phyloP scores from a whole-genome alignment of 1,140 invertebrate genomes.

The Diachasma alloeum region DNA sequence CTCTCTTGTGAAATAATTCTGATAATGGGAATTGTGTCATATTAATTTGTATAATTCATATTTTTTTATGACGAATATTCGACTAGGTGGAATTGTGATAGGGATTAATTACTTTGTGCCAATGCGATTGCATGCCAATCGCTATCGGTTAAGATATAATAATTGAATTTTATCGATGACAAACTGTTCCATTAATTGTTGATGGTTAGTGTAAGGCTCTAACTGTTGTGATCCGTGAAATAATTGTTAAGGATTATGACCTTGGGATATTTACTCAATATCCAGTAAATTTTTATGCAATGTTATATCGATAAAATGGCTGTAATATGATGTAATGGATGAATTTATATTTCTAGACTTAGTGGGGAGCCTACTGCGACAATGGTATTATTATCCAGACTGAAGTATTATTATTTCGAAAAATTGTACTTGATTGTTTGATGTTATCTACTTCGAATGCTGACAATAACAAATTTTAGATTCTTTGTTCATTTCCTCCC shows the following conservation, averaged over 20 bases:
- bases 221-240: slow-evolving; percentile 6
- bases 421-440: not conserved
- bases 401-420: not conserved
- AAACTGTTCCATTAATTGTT: slow-evolving; percentile 18
- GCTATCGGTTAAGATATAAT: not conserved
- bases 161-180: slow-evolving; percentile 14
- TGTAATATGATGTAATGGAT: not conserved
- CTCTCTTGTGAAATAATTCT: too few species aligned
- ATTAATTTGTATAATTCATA: too few species aligned
- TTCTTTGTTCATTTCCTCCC: not conserved
- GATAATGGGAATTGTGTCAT: too few species aligned
- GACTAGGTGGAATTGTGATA: not conserved
- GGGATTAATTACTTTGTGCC: not conserved
- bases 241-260: not conserved
- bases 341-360: not conserved
- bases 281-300: not conserved
- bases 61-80: not conserved
- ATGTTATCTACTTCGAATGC: not conserved
- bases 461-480: slow-evolving; percentile 7
- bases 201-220: not conserved
- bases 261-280: not conserved
- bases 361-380: not conserved
- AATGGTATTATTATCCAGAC: slow-evolving; percentile 9
- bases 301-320: slow-evolving; percentile 5
- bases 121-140: not conserved